Conservation (phyloP, 64 coral and sea anemone genomes). For the Cladopsammia gracilis region DNA sequence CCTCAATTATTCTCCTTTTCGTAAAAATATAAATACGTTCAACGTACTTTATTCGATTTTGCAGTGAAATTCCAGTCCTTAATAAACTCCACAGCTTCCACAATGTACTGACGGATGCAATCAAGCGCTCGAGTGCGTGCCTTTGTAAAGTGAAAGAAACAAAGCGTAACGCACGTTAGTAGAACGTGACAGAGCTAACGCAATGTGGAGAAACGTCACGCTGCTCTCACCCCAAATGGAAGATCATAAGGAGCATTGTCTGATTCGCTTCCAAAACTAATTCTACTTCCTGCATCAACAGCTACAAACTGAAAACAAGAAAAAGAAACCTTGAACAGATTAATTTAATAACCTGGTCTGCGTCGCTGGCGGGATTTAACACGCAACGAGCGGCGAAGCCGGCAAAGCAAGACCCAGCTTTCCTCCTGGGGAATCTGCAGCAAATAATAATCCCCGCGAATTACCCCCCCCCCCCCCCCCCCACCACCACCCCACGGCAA, state of each 20-base stretch:
- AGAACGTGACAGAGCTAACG: background rate
- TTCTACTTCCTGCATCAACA: slow-evolving; percentile 94
- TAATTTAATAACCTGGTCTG: too few relatives aligned
- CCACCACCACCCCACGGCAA: too few relatives aligned
- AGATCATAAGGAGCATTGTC: slow-evolving; percentile 75
- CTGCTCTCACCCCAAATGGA: slow-evolving; percentile 62
- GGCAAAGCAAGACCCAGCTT: too few relatives aligned
- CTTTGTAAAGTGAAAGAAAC: slow-evolving; percentile 14
- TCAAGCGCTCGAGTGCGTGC: slow-evolving; percentile 94
- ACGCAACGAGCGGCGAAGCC: too few relatives aligned
- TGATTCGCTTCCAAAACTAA: slow-evolving; percentile 80
- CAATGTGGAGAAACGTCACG: background rate
- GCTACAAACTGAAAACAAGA: slow-evolving; percentile 76
- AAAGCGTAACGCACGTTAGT: background rate
- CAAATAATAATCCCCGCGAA: too few relatives aligned
- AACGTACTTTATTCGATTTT: slow-evolving; percentile 84
- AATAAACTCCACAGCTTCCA: slow-evolving; percentile 92
- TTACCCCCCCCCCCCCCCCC: too few relatives aligned
- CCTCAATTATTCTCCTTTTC: background rate
- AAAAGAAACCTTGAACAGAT: background rate
- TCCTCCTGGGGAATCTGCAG: too few relatives aligned
- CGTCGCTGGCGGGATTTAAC: too few relatives aligned
- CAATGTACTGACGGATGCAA: slow-evolving; percentile 83
- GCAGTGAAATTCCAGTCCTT: slow-evolving; percentile 96
- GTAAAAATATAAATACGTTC: background rate